A percentile compares a stretch with the other conserved stretches of the same genome.
Conservation (phyloP, 2,888 invertebrate species). For the Xestia ashworthii region DNA sequence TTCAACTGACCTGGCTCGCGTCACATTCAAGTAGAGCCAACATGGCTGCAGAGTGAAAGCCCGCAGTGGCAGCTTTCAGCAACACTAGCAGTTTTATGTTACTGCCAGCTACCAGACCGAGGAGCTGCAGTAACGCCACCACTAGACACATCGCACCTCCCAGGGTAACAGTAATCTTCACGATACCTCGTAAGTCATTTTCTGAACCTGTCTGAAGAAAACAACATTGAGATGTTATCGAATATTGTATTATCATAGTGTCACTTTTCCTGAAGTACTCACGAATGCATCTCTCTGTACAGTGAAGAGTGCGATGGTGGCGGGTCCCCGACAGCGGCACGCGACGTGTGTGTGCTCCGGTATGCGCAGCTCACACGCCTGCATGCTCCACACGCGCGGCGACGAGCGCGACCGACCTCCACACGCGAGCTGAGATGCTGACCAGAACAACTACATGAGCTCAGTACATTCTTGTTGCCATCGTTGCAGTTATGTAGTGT, state of each 20-base stretch:
- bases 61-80: constrained; percentile 83
- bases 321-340: constrained; percentile 83
- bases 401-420: constrained; percentile 83
- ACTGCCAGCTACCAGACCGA: constrained; percentile 77
- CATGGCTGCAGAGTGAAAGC: constrained; percentile 83
- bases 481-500: too few relatives aligned
- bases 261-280: constrained; percentile 62
- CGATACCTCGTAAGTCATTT: constrained; percentile 82
- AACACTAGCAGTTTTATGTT: constrained; percentile 78
- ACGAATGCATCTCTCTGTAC: constrained; percentile 83
- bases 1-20: constrained; percentile 78
- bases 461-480: background rate
- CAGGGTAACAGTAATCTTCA: constrained; percentile 83
- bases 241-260: background rate
- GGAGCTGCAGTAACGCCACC: constrained; percentile 81
- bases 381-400: constrained; percentile 87
- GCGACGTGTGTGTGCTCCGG: constrained; percentile 81
- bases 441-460: background rate
- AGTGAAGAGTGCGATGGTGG: constrained; percentile 84
- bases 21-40: constrained; percentile 83
- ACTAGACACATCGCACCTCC: constrained; percentile 85
- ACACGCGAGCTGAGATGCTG: constrained; percentile 83
- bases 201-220: constrained; percentile 82
- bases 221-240: background rate
- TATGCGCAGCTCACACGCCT: constrained; percentile 83